phyloP scores from a whole-genome alignment of 2,888 invertebrate genomes.

The Rhamnusium bicolor region DNA sequence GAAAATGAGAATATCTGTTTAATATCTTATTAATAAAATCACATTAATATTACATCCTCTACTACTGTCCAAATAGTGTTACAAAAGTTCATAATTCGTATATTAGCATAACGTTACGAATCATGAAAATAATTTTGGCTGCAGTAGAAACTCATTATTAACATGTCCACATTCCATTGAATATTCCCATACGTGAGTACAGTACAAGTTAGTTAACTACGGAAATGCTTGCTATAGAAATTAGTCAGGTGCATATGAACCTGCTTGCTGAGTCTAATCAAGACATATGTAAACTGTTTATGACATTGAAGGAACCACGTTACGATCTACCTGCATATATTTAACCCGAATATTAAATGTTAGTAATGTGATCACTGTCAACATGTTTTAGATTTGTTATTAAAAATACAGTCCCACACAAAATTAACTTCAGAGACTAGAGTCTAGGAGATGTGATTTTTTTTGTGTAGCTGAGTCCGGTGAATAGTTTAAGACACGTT shows the following conservation, averaged over 20 bases:
- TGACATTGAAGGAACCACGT: background rate
- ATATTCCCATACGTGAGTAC: constrained; percentile 47
- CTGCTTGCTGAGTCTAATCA: constrained; percentile 2
- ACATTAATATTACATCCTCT: too few species aligned
- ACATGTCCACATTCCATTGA: constrained; percentile 51
- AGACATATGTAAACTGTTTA: constrained; percentile 8
- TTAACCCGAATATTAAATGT: background rate
- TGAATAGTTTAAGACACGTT: too few species aligned
- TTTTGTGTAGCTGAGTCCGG: too few species aligned
- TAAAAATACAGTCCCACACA: too few species aligned
- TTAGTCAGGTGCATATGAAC: constrained; percentile 41
- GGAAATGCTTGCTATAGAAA: constrained; percentile 48
- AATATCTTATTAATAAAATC: too few species aligned
- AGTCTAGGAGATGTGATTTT: too few species aligned
- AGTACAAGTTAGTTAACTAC: constrained; percentile 44
- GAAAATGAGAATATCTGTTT: too few species aligned
- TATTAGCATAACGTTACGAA: constrained; percentile 4
- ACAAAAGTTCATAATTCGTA: background rate
- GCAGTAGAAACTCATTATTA: constrained; percentile 44
- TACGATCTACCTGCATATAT: background rate
- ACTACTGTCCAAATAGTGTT: background rate
- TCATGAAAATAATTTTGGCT: constrained; percentile 48
- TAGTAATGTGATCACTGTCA: too few species aligned
- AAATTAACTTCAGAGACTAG: too few species aligned
- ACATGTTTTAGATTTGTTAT: too few species aligned